phyloP scores from a whole-genome alignment of 2,888 invertebrate species.

The Apamea sordens region DNA sequence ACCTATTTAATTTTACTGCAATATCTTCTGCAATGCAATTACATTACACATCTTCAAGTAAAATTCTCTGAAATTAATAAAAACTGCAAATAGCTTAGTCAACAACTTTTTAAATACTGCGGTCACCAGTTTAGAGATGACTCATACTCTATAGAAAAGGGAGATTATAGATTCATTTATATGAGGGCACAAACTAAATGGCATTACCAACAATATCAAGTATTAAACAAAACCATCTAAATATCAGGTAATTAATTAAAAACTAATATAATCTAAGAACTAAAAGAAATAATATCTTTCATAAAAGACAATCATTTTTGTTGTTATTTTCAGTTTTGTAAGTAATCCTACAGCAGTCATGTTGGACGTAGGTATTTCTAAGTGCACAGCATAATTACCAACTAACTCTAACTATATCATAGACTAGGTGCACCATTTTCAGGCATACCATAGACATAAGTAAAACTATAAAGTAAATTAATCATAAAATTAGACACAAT shows the following conservation, averaged over 20 bases:
- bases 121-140: no score
- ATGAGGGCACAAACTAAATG: slow-evolving; percentile 7
- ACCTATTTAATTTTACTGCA: background rate
- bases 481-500: background rate
- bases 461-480: background rate
- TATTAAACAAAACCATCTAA: slow-evolving; percentile 23
- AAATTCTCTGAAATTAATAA: background rate
- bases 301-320: background rate
- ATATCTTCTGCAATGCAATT: background rate
- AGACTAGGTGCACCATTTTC: background rate
- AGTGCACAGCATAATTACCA: background rate
- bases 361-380: background rate
- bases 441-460: background rate
- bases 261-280: slow-evolving; percentile 16
- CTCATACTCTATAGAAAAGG: no score
- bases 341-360: no score
- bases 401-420: background rate
- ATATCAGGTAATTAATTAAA: slow-evolving; percentile 24
- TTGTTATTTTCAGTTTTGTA: background rate
- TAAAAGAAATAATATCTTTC: slow-evolving; percentile 21
- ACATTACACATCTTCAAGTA: background rate
- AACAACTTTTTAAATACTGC: slow-evolving; percentile 2
- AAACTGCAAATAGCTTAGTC: background rate
- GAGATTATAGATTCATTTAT: background rate
- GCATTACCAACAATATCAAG: background rate